phyloP scores from a whole-genome alignment of 2,113 vertebrate genomes.

The Poecile atricapillus region DNA sequence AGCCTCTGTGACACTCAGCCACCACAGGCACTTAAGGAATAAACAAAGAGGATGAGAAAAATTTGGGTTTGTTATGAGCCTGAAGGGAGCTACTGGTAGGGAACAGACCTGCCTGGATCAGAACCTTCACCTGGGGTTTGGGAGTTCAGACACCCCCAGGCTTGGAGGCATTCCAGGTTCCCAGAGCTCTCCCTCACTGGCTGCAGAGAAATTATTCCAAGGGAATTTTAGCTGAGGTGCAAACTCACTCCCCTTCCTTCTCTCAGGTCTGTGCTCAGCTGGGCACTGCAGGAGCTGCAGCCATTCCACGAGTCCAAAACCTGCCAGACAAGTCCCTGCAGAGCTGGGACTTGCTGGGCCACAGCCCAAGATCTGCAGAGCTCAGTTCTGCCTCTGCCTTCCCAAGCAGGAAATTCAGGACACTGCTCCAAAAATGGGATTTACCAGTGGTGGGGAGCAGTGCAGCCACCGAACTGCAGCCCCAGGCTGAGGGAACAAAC shows the following conservation, averaged over 20 bases:
- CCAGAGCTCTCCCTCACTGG: not conserved
- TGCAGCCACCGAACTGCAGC: not conserved
- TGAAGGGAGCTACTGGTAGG: fast-evolving
- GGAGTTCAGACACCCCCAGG: not conserved
- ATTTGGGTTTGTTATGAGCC: fast-evolving
- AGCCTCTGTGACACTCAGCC: not conserved
- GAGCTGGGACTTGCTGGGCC: not conserved
- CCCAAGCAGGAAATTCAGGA: too few species aligned
- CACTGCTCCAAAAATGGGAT: not conserved
- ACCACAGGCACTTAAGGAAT: not conserved
- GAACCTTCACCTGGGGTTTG: not conserved
- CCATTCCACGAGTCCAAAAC: fast-evolving
- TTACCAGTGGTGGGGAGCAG: not conserved
- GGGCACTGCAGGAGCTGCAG: not conserved
- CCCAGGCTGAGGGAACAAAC: not conserved
- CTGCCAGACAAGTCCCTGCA: not conserved
- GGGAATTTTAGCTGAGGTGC: not conserved
- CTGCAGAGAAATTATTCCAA: not conserved
- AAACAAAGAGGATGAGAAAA: not conserved
- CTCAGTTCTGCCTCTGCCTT: not conserved
- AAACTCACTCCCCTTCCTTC: not conserved
- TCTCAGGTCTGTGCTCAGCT: not conserved
- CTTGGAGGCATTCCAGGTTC: not conserved
- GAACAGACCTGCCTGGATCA: not conserved
- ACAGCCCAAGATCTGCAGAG: fast-evolving